Base-by-base conservation (phyloP, 2,888 invertebrate genomes). In the Caenorhabditis doughertyi region DNA sequence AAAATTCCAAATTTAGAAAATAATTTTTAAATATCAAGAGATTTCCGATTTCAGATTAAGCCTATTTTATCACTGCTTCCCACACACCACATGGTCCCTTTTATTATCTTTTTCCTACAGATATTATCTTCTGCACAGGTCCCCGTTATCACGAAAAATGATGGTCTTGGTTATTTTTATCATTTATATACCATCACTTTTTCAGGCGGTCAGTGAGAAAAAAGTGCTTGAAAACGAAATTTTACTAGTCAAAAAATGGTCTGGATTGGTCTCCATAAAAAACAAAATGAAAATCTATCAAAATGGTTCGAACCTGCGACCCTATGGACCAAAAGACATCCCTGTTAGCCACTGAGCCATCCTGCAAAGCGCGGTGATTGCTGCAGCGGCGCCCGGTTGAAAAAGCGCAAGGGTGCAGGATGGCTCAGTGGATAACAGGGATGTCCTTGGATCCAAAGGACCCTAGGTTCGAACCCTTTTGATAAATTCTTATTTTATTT, bases 181-280 rank as follows among this genome's bases (percentile, higher is more conserved):
- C n/a, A 56, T 56, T 11, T 74, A 74, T 21, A 74, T 18, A 13
- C 73, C 73, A 3, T 56, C 55, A 0, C 25, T 74, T 1, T 65
- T 74, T 18, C 73, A 74, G 39, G 73, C 73, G 73, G 73, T 68
- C n/a, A n/a, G n/a, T n/a, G n/a, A n/a, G n/a, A n/a, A n/a, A n/a
- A n/a, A n/a, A n/a, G n/a, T n/a, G n/a, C n/a, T n/a, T n/a, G n/a
- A n/a, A n/a, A n/a, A n/a, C n/a, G n/a, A n/a, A n/a, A n/a, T n/a
- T n/a, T n/a, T n/a, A n/a, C n/a, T n/a, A n/a, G n/a, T n/a, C n/a
- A n/a, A n/a, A n/a, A n/a, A n/a, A n/a, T 39, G 39, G 13, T 39
- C 39, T 13, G 11, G n/a, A n/a, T n/a, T 39, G 39, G 13, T 39
- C 39, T 13, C 2, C 8, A 25, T 25, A 21, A 39, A 18, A 62